Evolutionary conservation across 2,797 vertebrate species (phyloP).

Genomic region (Lemur catta): DNA sequence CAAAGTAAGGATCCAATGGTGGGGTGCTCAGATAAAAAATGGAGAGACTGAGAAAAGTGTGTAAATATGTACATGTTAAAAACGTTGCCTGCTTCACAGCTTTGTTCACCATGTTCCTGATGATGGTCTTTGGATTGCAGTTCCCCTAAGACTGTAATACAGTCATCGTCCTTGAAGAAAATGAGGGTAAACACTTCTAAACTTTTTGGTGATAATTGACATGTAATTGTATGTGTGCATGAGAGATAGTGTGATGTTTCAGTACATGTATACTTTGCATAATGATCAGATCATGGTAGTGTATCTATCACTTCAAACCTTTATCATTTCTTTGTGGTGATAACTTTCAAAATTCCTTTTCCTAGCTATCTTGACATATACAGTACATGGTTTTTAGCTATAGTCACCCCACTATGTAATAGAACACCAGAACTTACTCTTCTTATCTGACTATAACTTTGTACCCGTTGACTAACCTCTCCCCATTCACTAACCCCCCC

Average conservation of each 20-base stretch:
- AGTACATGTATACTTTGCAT: background rate
- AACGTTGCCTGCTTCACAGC: background rate
- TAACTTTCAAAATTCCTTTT: background rate
- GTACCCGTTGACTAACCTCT: background rate
- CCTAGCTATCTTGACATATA: background rate
- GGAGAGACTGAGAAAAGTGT: background rate
- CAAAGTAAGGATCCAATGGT: background rate
- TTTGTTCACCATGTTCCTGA: background rate
- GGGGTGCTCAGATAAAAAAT: background rate
- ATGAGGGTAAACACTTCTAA: background rate
- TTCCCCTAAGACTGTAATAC: background rate
- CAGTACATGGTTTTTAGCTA: background rate
- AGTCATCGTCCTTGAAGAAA: background rate
- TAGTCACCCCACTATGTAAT: background rate
- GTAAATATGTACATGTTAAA: background rate
- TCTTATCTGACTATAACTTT: background rate
- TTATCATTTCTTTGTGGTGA: background rate
- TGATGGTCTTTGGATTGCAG: background rate
- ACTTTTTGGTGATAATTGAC: background rate
- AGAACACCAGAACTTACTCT: background rate
- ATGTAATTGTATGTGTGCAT: background rate
- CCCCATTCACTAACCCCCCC: background rate
- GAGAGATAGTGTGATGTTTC: background rate
- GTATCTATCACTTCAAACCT: background rate
- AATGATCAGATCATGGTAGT: background rate